A percentile compares a stretch with the other conserved stretches of the same genome.
Evolutionary conservation across 2,888 invertebrate genomes (phyloP).

Genomic region (Nomada fabriciana): DNA sequence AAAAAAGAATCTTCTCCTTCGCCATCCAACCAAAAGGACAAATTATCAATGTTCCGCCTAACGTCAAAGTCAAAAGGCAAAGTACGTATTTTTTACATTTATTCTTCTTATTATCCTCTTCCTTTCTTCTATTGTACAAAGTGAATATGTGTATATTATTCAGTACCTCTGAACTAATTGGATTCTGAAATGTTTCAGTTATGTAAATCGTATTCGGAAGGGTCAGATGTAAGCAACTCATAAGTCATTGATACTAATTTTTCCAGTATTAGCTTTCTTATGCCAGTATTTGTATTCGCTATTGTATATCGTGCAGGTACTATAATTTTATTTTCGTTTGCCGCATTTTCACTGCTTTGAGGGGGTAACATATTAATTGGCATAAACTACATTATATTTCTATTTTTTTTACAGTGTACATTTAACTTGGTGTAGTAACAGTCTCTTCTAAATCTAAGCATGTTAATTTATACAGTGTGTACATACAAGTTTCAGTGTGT

Average conservation of each 20-base stretch:
- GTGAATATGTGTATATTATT: slow-evolving; percentile 14
- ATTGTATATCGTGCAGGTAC: slow-evolving; percentile 67
- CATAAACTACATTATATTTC: slow-evolving; percentile 21
- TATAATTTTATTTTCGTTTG: slow-evolving; percentile 66
- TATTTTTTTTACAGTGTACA: slow-evolving; percentile 16
- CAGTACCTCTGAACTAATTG: slow-evolving; percentile 46
- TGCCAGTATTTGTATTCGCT: slow-evolving; percentile 67
- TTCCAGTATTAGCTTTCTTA: slow-evolving; percentile 67
- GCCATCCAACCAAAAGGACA: slow-evolving; percentile 82
- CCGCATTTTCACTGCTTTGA: slow-evolving; percentile 51
- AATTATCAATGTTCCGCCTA: slow-evolving; percentile 87
- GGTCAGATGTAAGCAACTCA: slow-evolving; percentile 84
- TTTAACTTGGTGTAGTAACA: slow-evolving; percentile 20
- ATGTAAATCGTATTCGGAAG: slow-evolving; percentile 84
- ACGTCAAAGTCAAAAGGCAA: slow-evolving; percentile 88
- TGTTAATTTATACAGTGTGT: slow-evolving; percentile 17
- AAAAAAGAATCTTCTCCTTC: slow-evolving; percentile 86
- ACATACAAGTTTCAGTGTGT: slow-evolving; percentile 30
- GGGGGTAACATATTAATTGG: slow-evolving; percentile 45
- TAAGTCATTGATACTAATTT: slow-evolving; percentile 68
- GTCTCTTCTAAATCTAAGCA: slow-evolving; percentile 22
- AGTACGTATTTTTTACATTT: slow-evolving; percentile 82
- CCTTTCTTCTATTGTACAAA: slow-evolving; percentile 28
- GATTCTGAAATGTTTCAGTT: slow-evolving; percentile 82
- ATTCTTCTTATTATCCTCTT: not conserved